Evolutionary conservation across 2,113 vertebrate species (phyloP), one percentile per base, ranked within the genome.

Genomic region (Pitta sordida): DNA sequence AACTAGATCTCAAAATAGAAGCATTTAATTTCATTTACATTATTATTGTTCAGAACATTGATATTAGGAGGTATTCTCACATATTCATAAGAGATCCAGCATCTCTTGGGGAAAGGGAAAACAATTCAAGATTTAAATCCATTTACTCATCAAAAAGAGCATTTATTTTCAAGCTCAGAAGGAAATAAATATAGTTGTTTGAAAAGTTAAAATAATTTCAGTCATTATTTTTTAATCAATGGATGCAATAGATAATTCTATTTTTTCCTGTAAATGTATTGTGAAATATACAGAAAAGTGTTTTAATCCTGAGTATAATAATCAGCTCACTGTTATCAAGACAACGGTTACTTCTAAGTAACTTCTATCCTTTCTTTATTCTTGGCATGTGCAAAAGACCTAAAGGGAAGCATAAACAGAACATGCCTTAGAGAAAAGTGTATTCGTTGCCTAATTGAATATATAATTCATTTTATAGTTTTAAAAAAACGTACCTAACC

Each of bases 151-250:
- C 58, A 67, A 62, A 85, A 88, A 88, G 41, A 91, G 16, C 67
- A 94, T 93, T 88, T 94, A 56, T 94, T 96, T 83, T 84, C 13
- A 84, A 60, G 13, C 63, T 53, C 44, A 73, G 58, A 86, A 91
- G 65, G 6, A 94, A 77, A 90, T 26, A 82, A 39, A 89, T 63
- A 3, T 22, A 39, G 22, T 56, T 46, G 6, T 88, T 91, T 53
- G 18, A 70, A 80, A 76, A 70, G 14, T 44, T 88, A 52, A 80
- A 60, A 79, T 49, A 17, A 26, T 65, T 69, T 64, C 4, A 60
- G 7, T 41, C 6, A 32, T 39, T 36, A 1, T 6, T 36, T 68
- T 83, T 85, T 34, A n/a, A 46, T 32, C 1, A 0, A 27, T 27
- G 6, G 26, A 43, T 87, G 16, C 8, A 78, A 34, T 16, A 49